Base-by-base conservation (phyloP, 2,888 invertebrate species). In the Cheilosia variabilis region DNA sequence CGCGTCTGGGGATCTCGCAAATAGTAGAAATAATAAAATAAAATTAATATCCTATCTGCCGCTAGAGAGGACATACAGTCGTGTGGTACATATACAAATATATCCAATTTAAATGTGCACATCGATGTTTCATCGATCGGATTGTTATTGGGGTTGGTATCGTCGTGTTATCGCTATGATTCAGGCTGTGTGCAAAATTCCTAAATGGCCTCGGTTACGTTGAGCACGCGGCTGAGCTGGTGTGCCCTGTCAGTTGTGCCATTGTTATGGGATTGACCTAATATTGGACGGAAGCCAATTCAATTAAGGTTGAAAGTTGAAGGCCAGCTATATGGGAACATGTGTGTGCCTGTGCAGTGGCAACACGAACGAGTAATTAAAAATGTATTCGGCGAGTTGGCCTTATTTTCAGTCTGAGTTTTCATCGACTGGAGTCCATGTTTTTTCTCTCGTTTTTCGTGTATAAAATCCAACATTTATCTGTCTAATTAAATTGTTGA, bases 251-350 rank as follows among this genome's bases (percentile, higher is more conserved):
- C 52, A 52, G 52, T 52, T 52, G 62, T 57, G 65, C 62, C 72
- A 72, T 81, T 86, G 86, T 86, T 81, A 72, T 55, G 31, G 76
- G 72, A 65, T 76, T 86, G 86, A 86, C 86, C 86, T 72, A 86
- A 81, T 86, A 86, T 86, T 86, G 86, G 86, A 86, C 71, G 80
- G 57, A 41, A 81, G 86, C 86, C 86, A 86, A 86, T 86, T 86
- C 86, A 81, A 86, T 86, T 86, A 86, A 86, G 86, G 81, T 81
- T 86, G 86, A 86, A 86, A 86, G 86, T 86, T 86, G 86, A 86
- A 86, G 86, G 86, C 86, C 81, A 86, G 71, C 41, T 41, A 2
- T 31, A 31, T 31, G 31, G 78, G 68, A 72, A 68, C 80, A 76
- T 80, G 84, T 84, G 79, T 69, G 79, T 47, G 17, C 79, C 75